phyloP scores from a whole-genome alignment of 2,888 invertebrate species.

The Anodontia alba region DNA sequence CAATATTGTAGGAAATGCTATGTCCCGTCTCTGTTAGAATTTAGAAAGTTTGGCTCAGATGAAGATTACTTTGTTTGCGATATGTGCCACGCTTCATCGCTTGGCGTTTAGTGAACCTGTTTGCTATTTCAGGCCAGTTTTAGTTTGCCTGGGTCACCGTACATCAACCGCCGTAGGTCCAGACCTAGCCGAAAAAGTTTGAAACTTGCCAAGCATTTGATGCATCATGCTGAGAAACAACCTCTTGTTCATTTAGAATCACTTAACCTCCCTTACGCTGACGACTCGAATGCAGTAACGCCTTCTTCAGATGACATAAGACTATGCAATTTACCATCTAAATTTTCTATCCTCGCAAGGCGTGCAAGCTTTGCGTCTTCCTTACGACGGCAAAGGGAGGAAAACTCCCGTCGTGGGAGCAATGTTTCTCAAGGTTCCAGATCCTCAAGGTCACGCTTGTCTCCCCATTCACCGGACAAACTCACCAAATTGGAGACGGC shows the following conservation, averaged over 20 bases:
- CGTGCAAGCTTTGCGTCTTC: slow-evolving; percentile 61
- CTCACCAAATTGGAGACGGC: slow-evolving; percentile 73
- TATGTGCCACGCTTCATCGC: not conserved
- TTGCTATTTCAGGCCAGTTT: slow-evolving; percentile 92
- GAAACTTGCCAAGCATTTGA: slow-evolving; percentile 64
- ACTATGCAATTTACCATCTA: slow-evolving; percentile 82
- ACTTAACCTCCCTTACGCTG: slow-evolving; percentile 93
- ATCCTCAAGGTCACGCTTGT: slow-evolving; percentile 85
- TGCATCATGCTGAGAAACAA: slow-evolving; percentile 90
- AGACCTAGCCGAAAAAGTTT: slow-evolving; percentile 90
- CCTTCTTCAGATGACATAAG: slow-evolving; percentile 96
- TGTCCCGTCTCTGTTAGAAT: too few relatives aligned
- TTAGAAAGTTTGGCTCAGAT: too few relatives aligned
- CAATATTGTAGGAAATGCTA: too few relatives aligned
- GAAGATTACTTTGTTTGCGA: too few relatives aligned
- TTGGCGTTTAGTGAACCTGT: not conserved
- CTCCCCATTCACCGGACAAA: slow-evolving; percentile 92
- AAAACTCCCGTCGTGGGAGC: slow-evolving; percentile 73
- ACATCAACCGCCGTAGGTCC: slow-evolving; percentile 93
- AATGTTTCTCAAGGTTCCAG: slow-evolving; percentile 75
- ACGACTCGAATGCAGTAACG: slow-evolving; percentile 98
- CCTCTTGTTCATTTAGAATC: slow-evolving; percentile 95
- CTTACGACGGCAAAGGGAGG: slow-evolving; percentile 48
- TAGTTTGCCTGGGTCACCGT: slow-evolving; percentile 98
- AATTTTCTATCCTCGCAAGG: slow-evolving; percentile 85